Evolutionary conservation across 1,140 invertebrate species (phyloP), one percentile per base, ranked within the genome.

Genomic region (Micrasema minimum): DNA sequence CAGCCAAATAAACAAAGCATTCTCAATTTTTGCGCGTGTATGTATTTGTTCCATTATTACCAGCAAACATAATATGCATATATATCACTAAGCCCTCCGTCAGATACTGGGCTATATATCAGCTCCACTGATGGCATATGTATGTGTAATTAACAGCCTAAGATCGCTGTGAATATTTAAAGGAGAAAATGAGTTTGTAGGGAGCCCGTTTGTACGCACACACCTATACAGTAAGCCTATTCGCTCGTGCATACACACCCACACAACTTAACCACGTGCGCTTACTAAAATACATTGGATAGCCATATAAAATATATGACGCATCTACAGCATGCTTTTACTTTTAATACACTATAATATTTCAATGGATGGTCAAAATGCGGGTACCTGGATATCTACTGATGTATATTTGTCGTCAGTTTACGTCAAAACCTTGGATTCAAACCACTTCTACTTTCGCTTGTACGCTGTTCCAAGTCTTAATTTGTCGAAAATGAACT

Each of bases 71-170:
- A n/a, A n/a, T n/a, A n/a, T n/a, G n/a, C n/a, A n/a, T n/a, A n/a
- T n/a, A n/a, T n/a, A n/a, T n/a, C n/a, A n/a, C n/a, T n/a, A n/a
- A n/a, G n/a, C n/a, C n/a, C n/a, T n/a, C n/a, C n/a, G n/a, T n/a
- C n/a, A n/a, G 11, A 51, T 23, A 5, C 50, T 11, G 18, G 2
- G 50, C 50, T 51, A 51, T 51, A 22, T 51, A 51, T 51, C 50
- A 51, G 9, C 12, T 16, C 18, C 38, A n/a, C n/a, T n/a, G 20
- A 23, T 43, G 59, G 59, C 59, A 62, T 43, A 41, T 43, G 59
- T 20, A n/a, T n/a, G n/a, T n/a, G 59, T 62, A 62, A 62, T 62
- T 62, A 62, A 62, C 59, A 62, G 59, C 20, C 59, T 62, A 62
- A 62, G 59, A 62, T 62, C 59, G 59, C 18, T 43, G 41, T 62